phyloP scores from a whole-genome alignment of 2,797 vertebrate species.

The Chanos chanos region DNA sequence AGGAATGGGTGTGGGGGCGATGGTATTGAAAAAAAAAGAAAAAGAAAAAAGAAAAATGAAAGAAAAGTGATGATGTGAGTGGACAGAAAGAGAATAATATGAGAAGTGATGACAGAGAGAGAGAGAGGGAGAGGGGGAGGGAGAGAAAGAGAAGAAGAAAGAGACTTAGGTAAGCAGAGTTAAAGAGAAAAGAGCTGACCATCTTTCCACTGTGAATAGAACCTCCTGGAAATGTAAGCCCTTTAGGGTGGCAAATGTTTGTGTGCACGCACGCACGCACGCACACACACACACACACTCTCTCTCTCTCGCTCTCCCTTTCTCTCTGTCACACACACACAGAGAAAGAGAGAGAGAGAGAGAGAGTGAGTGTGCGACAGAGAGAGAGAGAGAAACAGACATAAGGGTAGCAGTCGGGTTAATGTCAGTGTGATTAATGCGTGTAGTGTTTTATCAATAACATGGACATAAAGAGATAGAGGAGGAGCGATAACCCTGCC shows the following conservation, averaged over 20 bases:
- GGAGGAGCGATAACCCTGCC: neutral
- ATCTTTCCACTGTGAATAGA: too few species aligned
- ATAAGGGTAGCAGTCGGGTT: slow-evolving; percentile 10
- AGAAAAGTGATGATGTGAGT: neutral
- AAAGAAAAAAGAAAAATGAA: neutral
- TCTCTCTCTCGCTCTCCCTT: too few species aligned
- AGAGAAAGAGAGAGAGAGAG: neutral
- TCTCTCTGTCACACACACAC: too few species aligned
- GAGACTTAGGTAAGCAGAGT: too few species aligned
- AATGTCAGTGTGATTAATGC: slow-evolving; percentile 18
- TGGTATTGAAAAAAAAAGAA: neutral
- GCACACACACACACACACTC: slow-evolving; percentile 1
- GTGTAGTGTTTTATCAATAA: slow-evolving; percentile 4
- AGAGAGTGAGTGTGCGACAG: neutral
- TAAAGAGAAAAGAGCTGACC: too few species aligned
- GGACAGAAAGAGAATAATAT: neutral
- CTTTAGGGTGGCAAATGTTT: too few species aligned
- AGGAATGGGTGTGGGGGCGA: neutral
- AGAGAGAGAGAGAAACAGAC: neutral
- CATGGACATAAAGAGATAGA: neutral
- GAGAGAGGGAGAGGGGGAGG: neutral
- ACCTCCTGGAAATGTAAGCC: too few species aligned
- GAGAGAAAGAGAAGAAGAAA: too few species aligned
- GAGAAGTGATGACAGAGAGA: neutral
- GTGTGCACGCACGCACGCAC: neutral